Base-by-base conservation (phyloP, 1,140 invertebrate genomes). In the Dendroctonus valens region DNA sequence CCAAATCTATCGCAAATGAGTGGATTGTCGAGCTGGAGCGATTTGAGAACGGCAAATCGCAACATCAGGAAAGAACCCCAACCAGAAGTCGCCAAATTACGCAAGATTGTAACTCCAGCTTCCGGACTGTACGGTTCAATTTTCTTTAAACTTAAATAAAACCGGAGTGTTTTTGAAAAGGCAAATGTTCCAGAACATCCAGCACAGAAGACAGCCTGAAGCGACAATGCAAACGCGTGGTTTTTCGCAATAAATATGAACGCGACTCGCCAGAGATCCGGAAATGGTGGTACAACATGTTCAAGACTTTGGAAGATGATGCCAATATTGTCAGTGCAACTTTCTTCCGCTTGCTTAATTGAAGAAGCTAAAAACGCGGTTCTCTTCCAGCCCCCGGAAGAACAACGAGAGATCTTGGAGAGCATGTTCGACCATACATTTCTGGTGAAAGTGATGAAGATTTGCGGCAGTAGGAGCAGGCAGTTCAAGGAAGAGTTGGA, bases 231-330 rank as follows among this genome's bases (percentile, higher is more conserved):
- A 39, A 53, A 3, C 48, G 66, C 48, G 41, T 41, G 5, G 52
- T 70, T 53, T 61, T 38, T 12, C 42, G 48, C 6, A 59, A 53
- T 42, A 70, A 68, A 70, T 68, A 68, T 46, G 65, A 70, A 52
- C 50, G 68, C n/a, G 62, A 69, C 58, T 37, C 41, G 5, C 59
- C 68, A 11, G 63, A 68, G 60, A 44, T 59, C 40, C 41, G 14
- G 3, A 60, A 68, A 37, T 70, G 65, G 65, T 70, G 69, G 69
- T 15, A 59, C 15, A 40, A 39, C 26, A 14, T 68, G 41, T 67
- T 70, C 41, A 11, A 59, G n/a, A 9, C 59, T 12, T n/a, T 70
- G 12, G 69, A 70, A 64, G 51, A 42, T 7, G 65, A 68, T 50
- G 65, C 69, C 44, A 39, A 54, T 12, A 64, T 64, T 14, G 68